Percentiles rank a stretch among this genome's conserved stretches.
These are phyloP conservation scores for Blastomussa wellsi DNA, from an alignment of 92 coral and sea anemone species.

Conservation along the genomic window DNA sequence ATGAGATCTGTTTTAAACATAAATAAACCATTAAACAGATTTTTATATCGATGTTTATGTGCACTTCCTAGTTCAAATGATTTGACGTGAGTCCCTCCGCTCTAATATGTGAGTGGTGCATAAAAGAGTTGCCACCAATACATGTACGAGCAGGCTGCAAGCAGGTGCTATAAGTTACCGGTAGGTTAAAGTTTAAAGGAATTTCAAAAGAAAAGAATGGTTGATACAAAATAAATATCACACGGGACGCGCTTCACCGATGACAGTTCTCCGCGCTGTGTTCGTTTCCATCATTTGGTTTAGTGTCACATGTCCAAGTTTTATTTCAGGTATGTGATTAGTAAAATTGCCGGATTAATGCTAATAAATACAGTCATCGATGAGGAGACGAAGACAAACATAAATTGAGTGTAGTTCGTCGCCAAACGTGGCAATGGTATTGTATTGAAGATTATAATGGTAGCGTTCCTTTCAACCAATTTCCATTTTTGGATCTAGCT, in stretches of 20 bases:
- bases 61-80: neutral
- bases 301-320: constrained; percentile 9
- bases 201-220: neutral
- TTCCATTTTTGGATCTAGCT: too few species aligned
- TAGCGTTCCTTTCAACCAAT: too few species aligned
- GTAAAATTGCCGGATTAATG: neutral
- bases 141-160: constrained; percentile 9
- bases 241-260: neutral
- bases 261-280: neutral
- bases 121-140: neutral
- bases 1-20: too few species aligned
- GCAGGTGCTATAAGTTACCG: constrained; percentile 4
- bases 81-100: neutral
- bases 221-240: neutral
- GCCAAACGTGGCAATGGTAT: neutral
- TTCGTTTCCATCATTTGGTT: neutral
- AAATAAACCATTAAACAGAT: neutral
- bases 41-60: too few species aligned
- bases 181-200: constrained; percentile 6
- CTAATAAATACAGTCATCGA: neutral
- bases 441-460: too few species aligned
- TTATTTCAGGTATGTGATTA: constrained; percentile 10
- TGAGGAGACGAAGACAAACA: neutral
- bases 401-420: neutral
- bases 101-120: too few species aligned